These are phyloP conservation scores for Ennomos fuscantarius DNA, from an alignment of 2,888 invertebrate genomes.

Conservation along the genomic window DNA sequence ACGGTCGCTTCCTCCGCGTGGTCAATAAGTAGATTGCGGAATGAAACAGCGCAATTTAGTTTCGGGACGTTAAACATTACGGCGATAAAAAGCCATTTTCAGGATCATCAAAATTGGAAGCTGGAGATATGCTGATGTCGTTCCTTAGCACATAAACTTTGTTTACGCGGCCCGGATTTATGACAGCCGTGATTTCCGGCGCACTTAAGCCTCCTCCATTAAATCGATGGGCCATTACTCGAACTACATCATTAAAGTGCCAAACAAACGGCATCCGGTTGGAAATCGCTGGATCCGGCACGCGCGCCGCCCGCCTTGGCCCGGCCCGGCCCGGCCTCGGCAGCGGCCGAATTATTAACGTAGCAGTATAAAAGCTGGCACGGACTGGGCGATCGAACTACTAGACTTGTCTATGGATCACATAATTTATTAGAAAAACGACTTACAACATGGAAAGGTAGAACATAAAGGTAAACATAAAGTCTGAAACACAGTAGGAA, in stretches of 20 bases:
- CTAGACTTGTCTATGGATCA: too few relatives aligned
- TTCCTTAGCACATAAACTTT: slow-evolving; percentile 12
- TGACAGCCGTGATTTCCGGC: slow-evolving; percentile 12
- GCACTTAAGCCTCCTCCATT: slow-evolving; percentile 13
- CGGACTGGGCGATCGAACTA: background rate
- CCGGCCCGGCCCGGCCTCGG: slow-evolving; percentile 11
- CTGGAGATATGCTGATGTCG: slow-evolving; percentile 5
- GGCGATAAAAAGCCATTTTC: slow-evolving; percentile 4
- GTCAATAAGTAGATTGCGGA: too few relatives aligned
- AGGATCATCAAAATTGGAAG: slow-evolving; percentile 4
- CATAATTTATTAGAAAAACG: too few relatives aligned
- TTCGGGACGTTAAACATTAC: too few relatives aligned
- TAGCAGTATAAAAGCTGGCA: slow-evolving; percentile 5
- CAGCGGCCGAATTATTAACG: slow-evolving; percentile 12
- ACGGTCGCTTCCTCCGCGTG: background rate
- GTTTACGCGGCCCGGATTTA: slow-evolving; percentile 16
- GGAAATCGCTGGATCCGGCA: slow-evolving; percentile 24
- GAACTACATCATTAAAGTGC: slow-evolving; percentile 28
- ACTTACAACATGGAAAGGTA: too few relatives aligned
- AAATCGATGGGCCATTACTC: slow-evolving; percentile 23
- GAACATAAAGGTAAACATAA: too few relatives aligned
- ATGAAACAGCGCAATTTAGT: too few relatives aligned
- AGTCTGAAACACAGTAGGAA: too few relatives aligned
- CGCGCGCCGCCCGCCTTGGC: slow-evolving; percentile 4
- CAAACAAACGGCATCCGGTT: slow-evolving; percentile 30